Conservation (phyloP, 2,888 invertebrate genomes). For the Chrysopilus asiliformis region DNA sequence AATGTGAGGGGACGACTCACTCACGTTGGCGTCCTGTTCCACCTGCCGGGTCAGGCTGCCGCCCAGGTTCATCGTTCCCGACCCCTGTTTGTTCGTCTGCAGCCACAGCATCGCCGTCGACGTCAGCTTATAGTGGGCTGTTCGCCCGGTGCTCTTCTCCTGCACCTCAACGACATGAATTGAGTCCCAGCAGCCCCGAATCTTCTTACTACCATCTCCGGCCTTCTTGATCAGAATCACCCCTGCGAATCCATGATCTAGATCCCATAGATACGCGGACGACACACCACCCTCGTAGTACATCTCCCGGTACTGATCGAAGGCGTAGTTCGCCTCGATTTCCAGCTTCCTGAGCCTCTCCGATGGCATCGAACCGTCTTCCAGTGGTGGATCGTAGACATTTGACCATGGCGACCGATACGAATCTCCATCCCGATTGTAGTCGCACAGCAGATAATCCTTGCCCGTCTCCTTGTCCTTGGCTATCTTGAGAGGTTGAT, state of each 20-base stretch:
- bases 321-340: slow-evolving; percentile 95
- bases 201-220: slow-evolving; percentile 95
- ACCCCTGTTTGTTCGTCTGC: slow-evolving; percentile 91
- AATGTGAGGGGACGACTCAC: slow-evolving; percentile 91
- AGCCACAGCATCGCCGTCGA: slow-evolving; percentile 99
- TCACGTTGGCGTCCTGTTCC: slow-evolving; percentile 81
- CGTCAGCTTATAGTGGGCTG: slow-evolving; percentile 95
- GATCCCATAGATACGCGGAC: slow-evolving; percentile 98
- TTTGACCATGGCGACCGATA: slow-evolving; percentile 99
- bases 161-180: slow-evolving; percentile 99
- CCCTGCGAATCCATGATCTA: slow-evolving; percentile 96
- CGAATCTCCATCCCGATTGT: slow-evolving; percentile 97
- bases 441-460: slow-evolving; percentile 96
- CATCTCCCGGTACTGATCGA: slow-evolving; percentile 97
- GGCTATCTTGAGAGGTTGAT: slow-evolving; percentile 96
- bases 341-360: slow-evolving; percentile 90
- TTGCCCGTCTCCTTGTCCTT: slow-evolving; percentile 89
- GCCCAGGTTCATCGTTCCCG: slow-evolving; percentile 98
- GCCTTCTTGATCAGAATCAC: slow-evolving; percentile 98
- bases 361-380: slow-evolving; percentile 98
- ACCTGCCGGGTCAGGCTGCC: slow-evolving; percentile 95
- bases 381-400: slow-evolving; percentile 91
- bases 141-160: slow-evolving; percentile 86
- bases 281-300: slow-evolving; percentile 99
- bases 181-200: slow-evolving; percentile 99